Percentiles rank a stretch among this genome's conserved stretches.
phyloP scores from a whole-genome alignment of 2,113 vertebrate species.

The Lagenorhynchus albirostris region DNA sequence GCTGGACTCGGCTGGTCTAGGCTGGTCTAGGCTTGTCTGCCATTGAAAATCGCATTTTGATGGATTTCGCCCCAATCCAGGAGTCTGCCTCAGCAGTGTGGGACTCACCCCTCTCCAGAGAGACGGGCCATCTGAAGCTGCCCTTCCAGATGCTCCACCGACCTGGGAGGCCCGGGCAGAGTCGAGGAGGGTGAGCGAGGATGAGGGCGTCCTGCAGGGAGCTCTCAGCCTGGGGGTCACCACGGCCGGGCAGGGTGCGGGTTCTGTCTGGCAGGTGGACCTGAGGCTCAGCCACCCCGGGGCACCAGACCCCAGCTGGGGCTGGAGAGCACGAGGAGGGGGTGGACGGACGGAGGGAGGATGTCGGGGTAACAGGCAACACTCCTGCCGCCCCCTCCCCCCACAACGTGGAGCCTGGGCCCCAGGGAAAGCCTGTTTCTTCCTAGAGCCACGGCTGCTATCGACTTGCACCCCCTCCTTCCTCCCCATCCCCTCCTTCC shows the following conservation, averaged over 20 bases:
- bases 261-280: neutral
- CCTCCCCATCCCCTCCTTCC: neutral
- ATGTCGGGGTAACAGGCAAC: neutral
- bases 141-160: neutral
- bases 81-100: fast-evolving
- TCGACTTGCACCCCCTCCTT: neutral
- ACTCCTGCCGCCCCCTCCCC: neutral
- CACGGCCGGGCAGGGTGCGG: fast-evolving
- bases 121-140: fast-evolving
- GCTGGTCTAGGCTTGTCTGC: neutral
- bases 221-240: too few species aligned
- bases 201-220: neutral
- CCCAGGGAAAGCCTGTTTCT: neutral
- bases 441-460: neutral
- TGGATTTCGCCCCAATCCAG: fast-evolving
- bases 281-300: too few species aligned
- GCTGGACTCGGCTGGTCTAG: neutral
- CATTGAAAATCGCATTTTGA: neutral
- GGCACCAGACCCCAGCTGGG: neutral
- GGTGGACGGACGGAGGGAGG: too few species aligned
- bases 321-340: neutral
- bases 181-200: fast-evolving
- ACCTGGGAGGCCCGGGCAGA: neutral
- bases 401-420: fast-evolving
- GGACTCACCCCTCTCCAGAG: neutral